phyloP scores from a whole-genome alignment of 2,888 invertebrate genomes.

The Campoplex nolae region DNA sequence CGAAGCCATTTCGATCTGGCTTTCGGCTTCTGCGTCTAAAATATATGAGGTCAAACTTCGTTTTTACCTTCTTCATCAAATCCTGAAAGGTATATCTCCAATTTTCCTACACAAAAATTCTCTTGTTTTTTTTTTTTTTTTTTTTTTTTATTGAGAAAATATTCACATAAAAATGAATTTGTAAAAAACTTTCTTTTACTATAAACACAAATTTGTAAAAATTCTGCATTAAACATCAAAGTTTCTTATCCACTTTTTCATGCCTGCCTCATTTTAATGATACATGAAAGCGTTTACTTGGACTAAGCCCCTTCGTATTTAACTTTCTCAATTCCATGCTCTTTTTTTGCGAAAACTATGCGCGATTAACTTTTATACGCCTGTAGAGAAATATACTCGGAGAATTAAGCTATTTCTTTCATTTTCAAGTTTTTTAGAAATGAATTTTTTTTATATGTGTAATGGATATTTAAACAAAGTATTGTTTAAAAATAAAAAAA shows the following conservation, averaged over 20 bases:
- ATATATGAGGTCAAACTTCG: too few relatives aligned
- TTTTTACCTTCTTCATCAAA: not conserved
- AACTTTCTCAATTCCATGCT: not conserved
- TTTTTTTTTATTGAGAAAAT: not conserved
- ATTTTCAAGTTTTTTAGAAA: not conserved
- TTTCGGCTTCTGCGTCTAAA: too few relatives aligned
- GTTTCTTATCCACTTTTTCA: not conserved
- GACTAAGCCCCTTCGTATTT: not conserved
- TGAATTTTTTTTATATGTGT: not conserved
- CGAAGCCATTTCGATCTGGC: not conserved
- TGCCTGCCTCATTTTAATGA: not conserved
- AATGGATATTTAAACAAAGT: not conserved
- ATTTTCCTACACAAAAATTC: not conserved
- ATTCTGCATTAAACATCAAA: not conserved
- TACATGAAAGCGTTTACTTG: not conserved
- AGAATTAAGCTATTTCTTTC: not conserved
- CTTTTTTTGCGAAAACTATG: constrained; percentile 6
- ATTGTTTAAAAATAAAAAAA: not conserved
- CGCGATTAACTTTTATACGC: not conserved
- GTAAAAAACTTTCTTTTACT: not conserved
- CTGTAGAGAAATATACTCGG: not conserved
- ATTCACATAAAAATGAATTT: not conserved
- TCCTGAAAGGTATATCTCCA: not conserved
- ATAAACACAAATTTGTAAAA: not conserved
- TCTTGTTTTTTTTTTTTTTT: too few relatives aligned